Conservation (phyloP, 2,113 vertebrate genomes). For the Odontophorus gujanensis region DNA sequence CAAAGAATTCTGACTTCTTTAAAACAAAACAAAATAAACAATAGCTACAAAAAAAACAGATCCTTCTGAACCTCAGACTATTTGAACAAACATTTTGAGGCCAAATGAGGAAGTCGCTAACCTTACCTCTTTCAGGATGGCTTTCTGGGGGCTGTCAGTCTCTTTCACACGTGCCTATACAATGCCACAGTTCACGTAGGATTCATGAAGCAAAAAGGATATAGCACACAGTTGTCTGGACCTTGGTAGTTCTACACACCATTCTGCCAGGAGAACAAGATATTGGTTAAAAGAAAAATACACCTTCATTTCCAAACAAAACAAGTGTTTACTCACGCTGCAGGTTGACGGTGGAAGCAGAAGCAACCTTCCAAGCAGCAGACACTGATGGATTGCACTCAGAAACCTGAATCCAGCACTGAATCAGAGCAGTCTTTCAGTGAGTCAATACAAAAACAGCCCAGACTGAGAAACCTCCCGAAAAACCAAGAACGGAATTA, state of each 20-base stretch:
- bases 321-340: not conserved
- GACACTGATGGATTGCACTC: not conserved
- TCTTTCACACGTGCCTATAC: not conserved
- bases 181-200: rapidly evolving
- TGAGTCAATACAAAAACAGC: not conserved
- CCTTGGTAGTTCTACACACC: not conserved
- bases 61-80: not conserved
- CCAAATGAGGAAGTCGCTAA: not conserved
- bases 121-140: not conserved
- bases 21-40: not conserved
- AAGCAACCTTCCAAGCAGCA: not conserved
- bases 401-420: not conserved
- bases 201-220: not conserved
- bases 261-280: not conserved
- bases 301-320: not conserved
- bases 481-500: not conserved
- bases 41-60: not conserved
- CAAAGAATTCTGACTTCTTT: not conserved
- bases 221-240: not conserved
- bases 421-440: not conserved
- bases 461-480: not conserved
- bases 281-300: not conserved
- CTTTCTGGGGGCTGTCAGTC: not conserved
- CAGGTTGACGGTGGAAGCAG: not conserved
- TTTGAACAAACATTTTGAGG: not conserved